These are phyloP conservation scores for Ennomos quercinarius DNA, from an alignment of 2,888 invertebrate species.

Conservation along the genomic window DNA sequence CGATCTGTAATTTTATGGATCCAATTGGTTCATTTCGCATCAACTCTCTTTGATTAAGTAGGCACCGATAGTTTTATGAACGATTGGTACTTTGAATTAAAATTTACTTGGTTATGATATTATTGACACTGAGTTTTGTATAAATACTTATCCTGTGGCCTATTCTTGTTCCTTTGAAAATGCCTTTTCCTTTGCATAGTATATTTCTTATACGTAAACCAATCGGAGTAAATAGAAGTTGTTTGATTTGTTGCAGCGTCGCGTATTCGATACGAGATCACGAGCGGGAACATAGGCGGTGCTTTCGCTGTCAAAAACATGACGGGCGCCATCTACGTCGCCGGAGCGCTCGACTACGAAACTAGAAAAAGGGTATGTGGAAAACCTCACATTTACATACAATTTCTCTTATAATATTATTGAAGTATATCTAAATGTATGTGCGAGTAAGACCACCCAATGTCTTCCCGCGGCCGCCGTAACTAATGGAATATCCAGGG, in stretches of 20 bases:
- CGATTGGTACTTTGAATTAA: no score
- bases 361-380: slow-evolving; percentile 96
- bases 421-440: no score
- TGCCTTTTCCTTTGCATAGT: neutral
- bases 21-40: no score
- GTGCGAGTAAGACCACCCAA: no score
- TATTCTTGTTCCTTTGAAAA: neutral
- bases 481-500: no score
- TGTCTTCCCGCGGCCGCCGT: no score
- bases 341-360: slow-evolving; percentile 98
- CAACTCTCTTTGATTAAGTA: no score
- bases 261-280: slow-evolving; percentile 99
- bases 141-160: no score
- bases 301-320: slow-evolving; percentile 99
- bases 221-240: slow-evolving; percentile 32
- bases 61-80: no score
- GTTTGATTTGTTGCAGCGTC: slow-evolving; percentile 90
- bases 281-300: slow-evolving; percentile 99
- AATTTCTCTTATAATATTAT: neutral
- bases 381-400: slow-evolving; percentile 4
- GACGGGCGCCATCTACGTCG: slow-evolving; percentile 99
- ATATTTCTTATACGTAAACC: neutral
- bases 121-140: no score
- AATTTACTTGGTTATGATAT: no score
- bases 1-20: no score